Evolutionary conservation across 2,888 invertebrate species (phyloP).

Genomic region (Invenusta paracnida): DNA sequence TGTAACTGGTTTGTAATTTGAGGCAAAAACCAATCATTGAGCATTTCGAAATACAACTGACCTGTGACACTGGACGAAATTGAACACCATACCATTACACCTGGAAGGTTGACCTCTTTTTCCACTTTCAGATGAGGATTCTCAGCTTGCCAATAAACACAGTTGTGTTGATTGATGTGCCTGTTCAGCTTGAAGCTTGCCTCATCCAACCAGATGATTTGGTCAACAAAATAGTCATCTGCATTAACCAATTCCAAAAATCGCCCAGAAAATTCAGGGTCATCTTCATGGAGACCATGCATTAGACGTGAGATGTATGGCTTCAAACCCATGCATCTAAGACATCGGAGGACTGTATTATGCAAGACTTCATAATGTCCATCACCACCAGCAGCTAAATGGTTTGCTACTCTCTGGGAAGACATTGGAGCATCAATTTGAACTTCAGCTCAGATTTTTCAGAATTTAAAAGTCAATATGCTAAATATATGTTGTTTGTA

Average conservation of each 20-base stretch:
- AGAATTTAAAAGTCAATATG: too few species aligned
- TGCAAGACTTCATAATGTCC: neutral
- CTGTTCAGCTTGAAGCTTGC: constrained; percentile 50
- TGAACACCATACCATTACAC: constrained; percentile 20
- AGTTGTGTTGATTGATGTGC: constrained; percentile 50
- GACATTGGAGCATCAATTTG: neutral
- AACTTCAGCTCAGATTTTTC: neutral
- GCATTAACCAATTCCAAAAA: constrained; percentile 1
- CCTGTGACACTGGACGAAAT: constrained; percentile 26
- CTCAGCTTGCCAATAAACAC: constrained; percentile 48
- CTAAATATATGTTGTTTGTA: too few species aligned
- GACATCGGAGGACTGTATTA: neutral
- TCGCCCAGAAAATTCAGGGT: neutral
- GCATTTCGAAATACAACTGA: neutral
- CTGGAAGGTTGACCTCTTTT: constrained; percentile 22
- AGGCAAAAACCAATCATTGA: neutral
- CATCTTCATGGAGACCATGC: constrained; percentile 13
- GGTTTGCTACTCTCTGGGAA: neutral
- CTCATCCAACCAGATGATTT: constrained; percentile 49
- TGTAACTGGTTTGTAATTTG: constrained; percentile 7
- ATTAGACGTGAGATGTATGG: constrained; percentile 17
- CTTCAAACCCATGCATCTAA: constrained; percentile 6
- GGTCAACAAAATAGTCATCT: constrained; percentile 9
- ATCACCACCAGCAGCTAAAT: neutral
- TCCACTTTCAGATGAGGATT: constrained; percentile 48